phyloP scores from a whole-genome alignment of 2,113 vertebrate species.

The Corydoras sp. region DNA sequence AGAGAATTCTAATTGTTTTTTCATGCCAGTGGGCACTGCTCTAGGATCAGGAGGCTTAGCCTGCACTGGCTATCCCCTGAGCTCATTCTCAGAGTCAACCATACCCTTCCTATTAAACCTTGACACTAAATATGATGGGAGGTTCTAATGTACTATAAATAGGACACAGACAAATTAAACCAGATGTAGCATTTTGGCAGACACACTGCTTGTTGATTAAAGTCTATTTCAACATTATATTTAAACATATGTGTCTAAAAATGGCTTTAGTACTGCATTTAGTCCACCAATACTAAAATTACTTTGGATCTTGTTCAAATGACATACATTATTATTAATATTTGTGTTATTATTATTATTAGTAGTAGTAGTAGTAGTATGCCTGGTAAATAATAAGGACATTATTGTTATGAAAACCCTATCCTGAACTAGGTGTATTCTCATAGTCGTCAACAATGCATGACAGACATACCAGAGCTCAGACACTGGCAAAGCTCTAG shows the following conservation, averaged over 20 bases:
- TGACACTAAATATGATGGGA: constrained; percentile 47
- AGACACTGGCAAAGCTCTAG: constrained; percentile 40
- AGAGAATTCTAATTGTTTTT: constrained; percentile 50
- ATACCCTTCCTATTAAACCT: constrained; percentile 50
- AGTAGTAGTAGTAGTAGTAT: no score
- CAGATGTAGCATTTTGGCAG: constrained; percentile 53
- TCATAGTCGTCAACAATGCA: constrained; percentile 50
- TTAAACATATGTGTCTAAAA: constrained; percentile 35
- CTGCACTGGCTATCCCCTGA: constrained; percentile 38
- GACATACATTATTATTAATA: no score
- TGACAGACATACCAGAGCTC: constrained; percentile 48
- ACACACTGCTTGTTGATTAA: constrained; percentile 27
- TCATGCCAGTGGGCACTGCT: constrained; percentile 43
- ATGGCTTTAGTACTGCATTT: no score
- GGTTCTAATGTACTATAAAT: constrained; percentile 55
- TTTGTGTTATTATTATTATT: no score
- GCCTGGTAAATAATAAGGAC: neutral
- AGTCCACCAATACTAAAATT: constrained; percentile 22
- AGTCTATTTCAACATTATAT: constrained; percentile 49
- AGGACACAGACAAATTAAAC: constrained; percentile 48
- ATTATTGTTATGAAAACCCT: constrained; percentile 44
- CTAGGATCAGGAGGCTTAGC: constrained; percentile 48
- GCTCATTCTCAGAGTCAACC: constrained; percentile 49
- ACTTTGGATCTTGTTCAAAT: no score
- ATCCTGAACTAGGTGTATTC: constrained; percentile 35